A percentile compares a stretch with the other conserved stretches of the same genome.
Evolutionary conservation across 2,888 invertebrate species (phyloP).

Genomic region (Oscheius myriophilus): DNA sequence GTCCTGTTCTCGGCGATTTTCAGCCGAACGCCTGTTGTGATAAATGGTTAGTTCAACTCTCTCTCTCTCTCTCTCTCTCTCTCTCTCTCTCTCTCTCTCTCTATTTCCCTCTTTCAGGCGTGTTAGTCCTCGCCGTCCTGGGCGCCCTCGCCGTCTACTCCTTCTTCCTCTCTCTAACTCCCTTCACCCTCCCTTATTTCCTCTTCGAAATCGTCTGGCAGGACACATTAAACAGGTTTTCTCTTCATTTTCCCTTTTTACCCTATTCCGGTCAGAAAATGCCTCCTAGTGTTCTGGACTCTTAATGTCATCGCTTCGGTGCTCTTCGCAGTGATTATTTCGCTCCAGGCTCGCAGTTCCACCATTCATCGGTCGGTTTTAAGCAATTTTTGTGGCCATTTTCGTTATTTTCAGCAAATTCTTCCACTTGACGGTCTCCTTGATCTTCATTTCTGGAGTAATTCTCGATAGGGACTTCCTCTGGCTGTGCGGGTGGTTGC

Average conservation of each 20-base stretch:
- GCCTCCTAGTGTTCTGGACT: slow-evolving; percentile 62
- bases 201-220: slow-evolving; percentile 29
- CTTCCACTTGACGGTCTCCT: slow-evolving; percentile 67
- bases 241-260: neutral
- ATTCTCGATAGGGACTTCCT: slow-evolving; percentile 52
- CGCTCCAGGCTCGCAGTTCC: slow-evolving; percentile 24
- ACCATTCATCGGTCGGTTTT: slow-evolving; percentile 38
- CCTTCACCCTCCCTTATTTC: slow-evolving; percentile 8
- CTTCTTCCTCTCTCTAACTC: slow-evolving; percentile 17
- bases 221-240: slow-evolving; percentile 3
- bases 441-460: slow-evolving; percentile 64
- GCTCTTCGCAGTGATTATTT: slow-evolving; percentile 52
- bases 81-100: neutral
- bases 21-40: slow-evolving; percentile 20
- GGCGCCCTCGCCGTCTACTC: slow-evolving; percentile 25
- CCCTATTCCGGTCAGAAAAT: slow-evolving; percentile 42
- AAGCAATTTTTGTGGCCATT: neutral
- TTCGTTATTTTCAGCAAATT: slow-evolving; percentile 55
- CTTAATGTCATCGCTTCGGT: slow-evolving; percentile 58
- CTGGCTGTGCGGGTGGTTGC: slow-evolving; percentile 60
- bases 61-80: too few relatives aligned
- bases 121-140: slow-evolving; percentile 8
- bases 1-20: slow-evolving; percentile 21
- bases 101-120: slow-evolving; percentile 2
- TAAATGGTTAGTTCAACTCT: slow-evolving; percentile 20